Base-by-base conservation (phyloP, 2,113 vertebrate genomes). In the Proterorhinus semilunaris region DNA sequence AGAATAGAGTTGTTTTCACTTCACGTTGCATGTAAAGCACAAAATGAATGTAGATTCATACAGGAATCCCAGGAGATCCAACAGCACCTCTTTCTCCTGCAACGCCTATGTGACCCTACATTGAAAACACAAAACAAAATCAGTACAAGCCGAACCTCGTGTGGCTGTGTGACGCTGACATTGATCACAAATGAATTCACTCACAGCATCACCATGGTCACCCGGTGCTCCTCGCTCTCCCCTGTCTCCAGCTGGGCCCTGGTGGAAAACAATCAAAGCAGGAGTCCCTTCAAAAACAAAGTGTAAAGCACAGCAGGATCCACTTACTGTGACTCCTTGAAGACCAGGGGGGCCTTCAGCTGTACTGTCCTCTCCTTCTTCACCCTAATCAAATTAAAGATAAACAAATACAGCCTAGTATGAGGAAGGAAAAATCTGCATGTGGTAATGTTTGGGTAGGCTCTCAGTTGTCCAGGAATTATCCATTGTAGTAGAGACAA, bases 251-350 rank as follows among this genome's bases (percentile, higher is more conserved):
- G 90, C 21, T 0, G 91, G 92, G 66, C 98, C 98, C 98, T 99
- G 71, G 10, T 10, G 50, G 57, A 17, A 52, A 74, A 65, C 68
- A 10, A 71, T 12, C 27, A 42, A 73, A 76, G 9, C 43, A n/a
- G 13, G 9, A 59, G 4, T 8, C 44, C 44, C 44, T 10, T 10
- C 16, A 16, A n/a, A 46, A 36, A 58, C 63, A 12, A 62, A 66
- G 1, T 7, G 2, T 13, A 9, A 46, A 15, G 46, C 1, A 0
- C 15, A 69, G 61, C 73, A 15, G 1, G 0, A 44, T 36, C 27
- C 76, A 91, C 96, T 96, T 95, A 99, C 98, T 92, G 92, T 95
- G 91, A 97, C 96, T 93, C 98, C 98, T 75, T 92, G 94, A 45
- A 94, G 90, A 86, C 98, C 98, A 1, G 92, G 82, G 36, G 92